phyloP scores from a whole-genome alignment of 2,113 vertebrate genomes.

The Nettapus auritus region DNA sequence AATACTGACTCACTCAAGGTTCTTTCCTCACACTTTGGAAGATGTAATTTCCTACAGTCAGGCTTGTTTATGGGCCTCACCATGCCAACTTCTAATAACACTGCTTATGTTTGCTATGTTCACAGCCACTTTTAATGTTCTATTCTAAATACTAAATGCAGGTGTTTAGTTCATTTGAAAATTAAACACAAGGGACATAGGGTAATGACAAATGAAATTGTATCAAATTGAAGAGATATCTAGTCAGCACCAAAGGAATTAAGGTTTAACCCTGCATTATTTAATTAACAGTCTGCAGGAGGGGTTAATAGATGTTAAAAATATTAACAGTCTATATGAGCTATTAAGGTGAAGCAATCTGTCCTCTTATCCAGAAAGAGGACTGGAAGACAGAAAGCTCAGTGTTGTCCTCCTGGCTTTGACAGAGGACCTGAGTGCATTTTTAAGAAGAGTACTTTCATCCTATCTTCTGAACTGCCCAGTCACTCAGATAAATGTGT shows the following conservation, averaged over 20 bases:
- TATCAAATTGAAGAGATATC: conserved; percentile 37
- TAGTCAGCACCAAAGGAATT: conserved; percentile 46
- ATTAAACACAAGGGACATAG: conserved; percentile 37
- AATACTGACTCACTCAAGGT: conserved; percentile 31
- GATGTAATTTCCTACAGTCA: conserved; percentile 7
- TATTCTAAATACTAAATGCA: not conserved
- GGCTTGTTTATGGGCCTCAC: not conserved
- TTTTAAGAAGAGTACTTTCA: not conserved
- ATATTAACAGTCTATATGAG: not conserved
- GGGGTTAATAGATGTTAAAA: conserved; percentile 57
- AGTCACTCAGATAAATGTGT: not conserved
- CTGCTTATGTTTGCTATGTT: not conserved
- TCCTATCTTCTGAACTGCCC: not conserved
- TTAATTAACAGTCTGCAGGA: conserved; percentile 46
- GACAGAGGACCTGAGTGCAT: not conserved
- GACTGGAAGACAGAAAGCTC: not conserved
- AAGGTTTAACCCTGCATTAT: conserved; percentile 30
- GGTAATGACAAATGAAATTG: conserved; percentile 44
- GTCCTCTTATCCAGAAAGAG: not conserved
- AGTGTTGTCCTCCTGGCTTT: not conserved
- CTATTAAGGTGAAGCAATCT: conserved; percentile 11
- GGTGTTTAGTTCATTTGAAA: conserved; percentile 31
- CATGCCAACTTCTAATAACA: not conserved
- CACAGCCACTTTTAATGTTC: not conserved
- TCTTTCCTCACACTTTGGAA: not conserved